Conservation (phyloP, 2,888 invertebrate species). For the Drosophila maculinotata region DNA sequence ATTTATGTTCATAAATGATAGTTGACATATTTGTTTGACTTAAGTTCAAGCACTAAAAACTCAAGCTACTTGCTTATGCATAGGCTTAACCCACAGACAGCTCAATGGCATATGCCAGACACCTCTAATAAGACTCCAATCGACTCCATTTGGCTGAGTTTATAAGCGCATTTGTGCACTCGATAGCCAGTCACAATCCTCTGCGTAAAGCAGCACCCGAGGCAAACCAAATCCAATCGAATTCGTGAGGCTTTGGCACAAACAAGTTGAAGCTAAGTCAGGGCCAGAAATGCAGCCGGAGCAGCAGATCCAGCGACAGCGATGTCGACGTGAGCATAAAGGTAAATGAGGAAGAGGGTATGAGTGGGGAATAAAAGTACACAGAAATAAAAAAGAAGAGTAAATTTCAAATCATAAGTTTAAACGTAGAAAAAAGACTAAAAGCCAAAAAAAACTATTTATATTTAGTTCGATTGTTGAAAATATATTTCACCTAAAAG, state of each 20-base stretch:
- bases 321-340: neutral
- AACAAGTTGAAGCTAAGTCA: constrained; percentile 40
- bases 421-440: neutral
- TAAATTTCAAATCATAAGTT: neutral
- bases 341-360: neutral
- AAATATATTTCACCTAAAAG: neutral
- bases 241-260: constrained; percentile 30
- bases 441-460: no score
- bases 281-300: constrained; percentile 18
- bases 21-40: neutral
- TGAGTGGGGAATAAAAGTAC: neutral
- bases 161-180: constrained; percentile 57
- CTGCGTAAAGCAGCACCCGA: constrained; percentile 13
- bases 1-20: neutral
- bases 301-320: constrained; percentile 6
- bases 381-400: neutral
- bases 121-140: constrained; percentile 16
- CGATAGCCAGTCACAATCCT: constrained; percentile 33
- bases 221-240: constrained; percentile 32
- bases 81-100: constrained; percentile 5
- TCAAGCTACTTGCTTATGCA: constrained; percentile 15
- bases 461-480: neutral
- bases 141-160: constrained; percentile 55
- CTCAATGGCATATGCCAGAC: constrained; percentile 6
- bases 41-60: no score